These are phyloP conservation scores for Tetrapedia diversipes DNA, from an alignment of 2,888 invertebrate species.

Conservation along the genomic window DNA sequence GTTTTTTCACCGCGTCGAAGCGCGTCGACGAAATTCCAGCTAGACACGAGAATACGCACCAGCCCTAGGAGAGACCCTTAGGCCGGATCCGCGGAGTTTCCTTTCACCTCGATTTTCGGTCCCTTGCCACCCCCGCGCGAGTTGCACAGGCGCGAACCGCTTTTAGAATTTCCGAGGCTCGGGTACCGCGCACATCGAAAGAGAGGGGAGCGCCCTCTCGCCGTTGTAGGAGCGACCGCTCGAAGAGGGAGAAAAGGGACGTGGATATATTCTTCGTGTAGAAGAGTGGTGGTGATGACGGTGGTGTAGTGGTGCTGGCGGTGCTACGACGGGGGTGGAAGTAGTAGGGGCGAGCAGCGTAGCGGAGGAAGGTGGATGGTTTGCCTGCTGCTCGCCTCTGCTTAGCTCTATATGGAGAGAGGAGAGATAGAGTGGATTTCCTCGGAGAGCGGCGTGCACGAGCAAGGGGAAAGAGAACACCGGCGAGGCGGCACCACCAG, in stretches of 20 bases:
- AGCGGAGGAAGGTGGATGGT: constrained; percentile 31
- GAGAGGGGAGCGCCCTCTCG: constrained; percentile 48
- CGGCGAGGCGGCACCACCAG: constrained; percentile 49
- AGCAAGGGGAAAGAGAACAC: constrained; percentile 33
- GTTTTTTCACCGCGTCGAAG: too few relatives aligned
- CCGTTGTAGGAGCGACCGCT: constrained; percentile 33
- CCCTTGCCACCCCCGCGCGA: constrained; percentile 72
- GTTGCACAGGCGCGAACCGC: constrained; percentile 77
- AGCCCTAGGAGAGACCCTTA: constrained; percentile 75
- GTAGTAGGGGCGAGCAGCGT: constrained; percentile 37
- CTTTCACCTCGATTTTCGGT: constrained; percentile 75
- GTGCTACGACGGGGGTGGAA: constrained; percentile 18
- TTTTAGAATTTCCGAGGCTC: constrained; percentile 74
- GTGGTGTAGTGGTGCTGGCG: too few relatives aligned
- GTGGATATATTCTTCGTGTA: constrained; percentile 12
- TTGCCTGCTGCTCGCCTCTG: constrained; percentile 33
- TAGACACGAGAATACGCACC: constrained; percentile 66
- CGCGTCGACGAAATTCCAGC: not conserved
- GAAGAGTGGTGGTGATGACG: not conserved
- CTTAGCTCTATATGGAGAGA: not conserved
- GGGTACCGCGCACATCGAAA: constrained; percentile 65
- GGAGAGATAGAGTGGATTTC: not conserved
- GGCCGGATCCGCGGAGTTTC: constrained; percentile 75
- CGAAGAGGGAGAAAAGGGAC: constrained; percentile 36
- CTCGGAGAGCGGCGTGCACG: constrained; percentile 21